These are phyloP conservation scores for Campoletis sonorensis DNA, from an alignment of 1,140 invertebrate genomes.

Conservation along the genomic window DNA sequence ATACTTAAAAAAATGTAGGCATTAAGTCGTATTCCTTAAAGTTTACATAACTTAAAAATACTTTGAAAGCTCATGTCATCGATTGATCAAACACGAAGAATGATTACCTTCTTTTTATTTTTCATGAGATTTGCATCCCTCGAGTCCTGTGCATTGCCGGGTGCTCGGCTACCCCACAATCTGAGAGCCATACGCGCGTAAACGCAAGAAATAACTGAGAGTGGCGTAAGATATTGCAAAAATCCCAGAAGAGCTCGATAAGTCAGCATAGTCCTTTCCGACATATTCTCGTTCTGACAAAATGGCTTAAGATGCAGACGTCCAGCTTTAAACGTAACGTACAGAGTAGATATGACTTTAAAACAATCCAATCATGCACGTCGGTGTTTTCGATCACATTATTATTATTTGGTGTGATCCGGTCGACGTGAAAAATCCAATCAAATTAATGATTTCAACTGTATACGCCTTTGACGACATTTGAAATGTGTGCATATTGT, in stretches of 20 bases:
- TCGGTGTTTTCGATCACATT: too few species aligned
- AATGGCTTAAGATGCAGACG: slow-evolving; percentile 75
- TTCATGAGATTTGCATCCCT: slow-evolving; percentile 85
- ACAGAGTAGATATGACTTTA: neutral
- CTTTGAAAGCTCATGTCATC: neutral
- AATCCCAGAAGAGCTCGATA: slow-evolving; percentile 79
- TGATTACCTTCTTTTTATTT: slow-evolving; percentile 88
- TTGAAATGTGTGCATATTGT: too few species aligned
- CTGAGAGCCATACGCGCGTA: slow-evolving; percentile 87
- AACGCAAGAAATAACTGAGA: slow-evolving; percentile 86
- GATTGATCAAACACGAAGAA: slow-evolving; percentile 8
- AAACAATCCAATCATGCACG: too few species aligned
- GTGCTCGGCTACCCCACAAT: slow-evolving; percentile 85
- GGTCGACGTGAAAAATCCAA: too few species aligned
- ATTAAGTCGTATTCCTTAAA: too few species aligned
- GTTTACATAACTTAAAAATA: too few species aligned
- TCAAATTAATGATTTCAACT: neutral
- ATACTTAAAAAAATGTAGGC: too few species aligned
- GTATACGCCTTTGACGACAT: neutral
- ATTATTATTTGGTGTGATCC: too few species aligned
- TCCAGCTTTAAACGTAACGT: slow-evolving; percentile 54
- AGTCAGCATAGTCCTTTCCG: slow-evolving; percentile 76
- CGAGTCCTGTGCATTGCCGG: slow-evolving; percentile 85
- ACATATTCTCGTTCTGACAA: slow-evolving; percentile 78
- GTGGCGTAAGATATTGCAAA: slow-evolving; percentile 85